phyloP scores from a whole-genome alignment of 1,140 invertebrate species.

The Drosophila subobscura region DNA sequence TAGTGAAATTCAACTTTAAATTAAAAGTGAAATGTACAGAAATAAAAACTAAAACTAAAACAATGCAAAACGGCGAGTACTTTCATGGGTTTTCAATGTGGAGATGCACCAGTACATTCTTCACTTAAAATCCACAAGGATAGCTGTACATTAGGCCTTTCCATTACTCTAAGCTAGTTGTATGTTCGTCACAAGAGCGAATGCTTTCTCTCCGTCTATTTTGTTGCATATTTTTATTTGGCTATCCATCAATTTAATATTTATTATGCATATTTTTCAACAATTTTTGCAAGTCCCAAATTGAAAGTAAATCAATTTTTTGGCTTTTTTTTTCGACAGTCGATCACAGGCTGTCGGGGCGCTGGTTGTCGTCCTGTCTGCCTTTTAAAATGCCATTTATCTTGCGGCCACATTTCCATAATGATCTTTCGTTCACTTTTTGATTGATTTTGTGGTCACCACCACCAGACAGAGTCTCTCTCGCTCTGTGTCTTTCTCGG shows the following conservation, averaged over 20 bases:
- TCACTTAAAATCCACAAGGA: no score
- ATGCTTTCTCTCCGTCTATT: neutral
- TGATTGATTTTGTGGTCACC: constrained; percentile 74
- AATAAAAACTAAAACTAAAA: no score
- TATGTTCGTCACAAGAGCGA: no score
- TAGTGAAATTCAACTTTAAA: constrained; percentile 3
- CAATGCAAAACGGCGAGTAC: no score
- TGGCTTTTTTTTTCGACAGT: constrained; percentile 27
- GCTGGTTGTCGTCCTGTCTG: constrained; percentile 5
- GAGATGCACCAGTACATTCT: no score
- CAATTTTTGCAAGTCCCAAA: neutral
- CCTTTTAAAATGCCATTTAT: constrained; percentile 74
- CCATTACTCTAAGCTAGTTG: no score
- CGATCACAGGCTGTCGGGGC: constrained; percentile 26
- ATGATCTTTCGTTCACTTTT: constrained; percentile 55
- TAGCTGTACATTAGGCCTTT: no score
- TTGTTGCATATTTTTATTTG: neutral
- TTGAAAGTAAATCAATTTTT: constrained; percentile 40
- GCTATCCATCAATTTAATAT: constrained; percentile 2
- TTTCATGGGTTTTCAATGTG: no score
- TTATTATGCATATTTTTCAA: constrained; percentile 32
- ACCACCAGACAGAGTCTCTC: constrained; percentile 25
- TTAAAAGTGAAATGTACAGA: no score
- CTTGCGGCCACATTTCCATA: constrained; percentile 59
- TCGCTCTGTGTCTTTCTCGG: neutral